A percentile compares a stretch with the other conserved stretches of the same genome.
These are phyloP conservation scores for Xyrauchen texanus DNA, from an alignment of 2,113 vertebrate genomes.

Conservation along the genomic window DNA sequence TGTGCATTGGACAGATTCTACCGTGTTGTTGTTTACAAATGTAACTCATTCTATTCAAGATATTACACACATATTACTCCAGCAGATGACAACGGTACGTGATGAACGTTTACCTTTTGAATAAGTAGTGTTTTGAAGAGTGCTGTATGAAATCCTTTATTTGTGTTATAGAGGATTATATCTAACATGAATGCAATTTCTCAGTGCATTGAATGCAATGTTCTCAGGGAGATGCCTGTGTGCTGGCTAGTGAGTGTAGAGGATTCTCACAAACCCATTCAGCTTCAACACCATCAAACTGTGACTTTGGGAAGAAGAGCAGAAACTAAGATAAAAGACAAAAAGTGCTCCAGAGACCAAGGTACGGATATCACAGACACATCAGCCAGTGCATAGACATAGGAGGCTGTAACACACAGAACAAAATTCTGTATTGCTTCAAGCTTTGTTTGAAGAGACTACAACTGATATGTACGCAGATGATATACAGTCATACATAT, in stretches of 20 bases:
- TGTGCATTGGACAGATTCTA: not conserved
- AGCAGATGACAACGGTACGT: not conserved
- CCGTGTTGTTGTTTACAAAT: not conserved
- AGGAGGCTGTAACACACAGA: too few relatives aligned
- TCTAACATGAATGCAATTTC: too few relatives aligned
- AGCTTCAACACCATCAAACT: slow-evolving; percentile 80
- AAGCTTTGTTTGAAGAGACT: too few relatives aligned
- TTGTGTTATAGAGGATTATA: not conserved
- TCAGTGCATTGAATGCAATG: not conserved
- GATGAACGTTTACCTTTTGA: not conserved
- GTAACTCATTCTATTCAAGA: not conserved
- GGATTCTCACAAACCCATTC: slow-evolving; percentile 73
- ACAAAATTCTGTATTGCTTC: too few relatives aligned
- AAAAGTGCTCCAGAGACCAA: slow-evolving; percentile 92
- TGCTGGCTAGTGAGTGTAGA: slow-evolving; percentile 88
- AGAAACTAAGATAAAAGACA: slow-evolving; percentile 89
- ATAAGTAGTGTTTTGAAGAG: not conserved
- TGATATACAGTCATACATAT: too few relatives aligned
- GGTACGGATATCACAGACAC: slow-evolving; percentile 70
- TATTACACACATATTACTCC: not conserved
- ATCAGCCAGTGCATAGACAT: not conserved
- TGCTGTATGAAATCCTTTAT: not conserved
- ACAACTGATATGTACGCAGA: too few relatives aligned
- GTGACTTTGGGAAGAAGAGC: slow-evolving; percentile 87
- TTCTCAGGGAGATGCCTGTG: slow-evolving; percentile 70